A percentile compares a stretch with the other conserved stretches of the same genome.
These are phyloP conservation scores for Caenorhabditis uteleia DNA, from an alignment of 2,888 invertebrate genomes.

Conservation along the genomic window DNA sequence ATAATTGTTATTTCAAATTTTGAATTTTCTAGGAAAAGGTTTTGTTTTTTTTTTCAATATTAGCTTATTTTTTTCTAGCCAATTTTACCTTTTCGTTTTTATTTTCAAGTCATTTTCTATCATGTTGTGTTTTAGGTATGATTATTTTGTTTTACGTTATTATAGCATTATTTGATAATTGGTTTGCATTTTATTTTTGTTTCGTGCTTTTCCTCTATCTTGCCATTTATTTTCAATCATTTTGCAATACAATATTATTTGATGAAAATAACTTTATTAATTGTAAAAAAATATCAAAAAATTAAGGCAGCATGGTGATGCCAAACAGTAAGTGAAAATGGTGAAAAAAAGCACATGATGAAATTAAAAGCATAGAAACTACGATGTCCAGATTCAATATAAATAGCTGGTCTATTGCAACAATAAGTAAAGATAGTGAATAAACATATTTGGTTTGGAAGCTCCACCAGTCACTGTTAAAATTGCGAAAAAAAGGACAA, in stretches of 20 bases:
- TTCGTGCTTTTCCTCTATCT: no score
- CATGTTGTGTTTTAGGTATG: no score
- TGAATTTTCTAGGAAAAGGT: no score
- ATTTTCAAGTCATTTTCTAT: no score
- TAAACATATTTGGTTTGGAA: conserved; percentile 1
- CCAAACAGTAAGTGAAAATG: background rate
- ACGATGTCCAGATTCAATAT: background rate
- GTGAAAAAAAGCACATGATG: conserved; percentile 4
- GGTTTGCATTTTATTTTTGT: no score
- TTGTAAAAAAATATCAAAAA: no score
- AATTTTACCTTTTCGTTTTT: no score
- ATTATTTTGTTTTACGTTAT: no score
- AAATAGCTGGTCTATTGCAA: conserved; percentile 23
- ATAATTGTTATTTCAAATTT: no score
- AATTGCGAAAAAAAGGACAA: conserved; percentile 22
- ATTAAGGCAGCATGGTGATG: conserved; percentile 7
- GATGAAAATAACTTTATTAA: background rate
- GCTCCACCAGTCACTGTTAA: conserved; percentile 42
- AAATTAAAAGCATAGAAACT: conserved; percentile 11
- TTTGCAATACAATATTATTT: background rate
- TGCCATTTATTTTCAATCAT: background rate
- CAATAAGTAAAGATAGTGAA: conserved; percentile 15
- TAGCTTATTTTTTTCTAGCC: no score
- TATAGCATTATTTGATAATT: no score
- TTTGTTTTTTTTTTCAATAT: no score